Conservation (phyloP, 2,113 vertebrate species). For the Ceyx margarethae region DNA sequence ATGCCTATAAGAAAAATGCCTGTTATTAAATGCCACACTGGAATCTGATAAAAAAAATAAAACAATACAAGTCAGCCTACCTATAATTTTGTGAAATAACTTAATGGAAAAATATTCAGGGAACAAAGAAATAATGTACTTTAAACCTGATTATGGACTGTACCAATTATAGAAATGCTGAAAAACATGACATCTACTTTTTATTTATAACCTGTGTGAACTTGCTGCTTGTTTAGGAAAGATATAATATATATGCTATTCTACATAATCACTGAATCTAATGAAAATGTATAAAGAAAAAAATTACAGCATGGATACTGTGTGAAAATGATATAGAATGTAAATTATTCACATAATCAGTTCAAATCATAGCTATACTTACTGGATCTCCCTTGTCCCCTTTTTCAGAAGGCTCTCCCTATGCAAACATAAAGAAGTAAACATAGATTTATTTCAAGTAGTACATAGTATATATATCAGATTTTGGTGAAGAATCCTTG, state of each 20-base stretch:
- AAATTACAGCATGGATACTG: neutral
- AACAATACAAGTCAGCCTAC: neutral
- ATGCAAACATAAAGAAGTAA: conserved; percentile 1
- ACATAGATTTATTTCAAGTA: neutral
- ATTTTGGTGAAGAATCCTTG: neutral
- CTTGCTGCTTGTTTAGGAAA: neutral
- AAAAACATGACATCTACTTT: neutral
- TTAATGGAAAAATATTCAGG: neutral
- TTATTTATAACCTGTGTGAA: neutral
- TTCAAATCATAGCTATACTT: conserved; percentile 36
- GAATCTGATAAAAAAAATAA: neutral
- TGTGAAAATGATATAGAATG: neutral
- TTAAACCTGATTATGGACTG: neutral
- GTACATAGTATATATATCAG: neutral
- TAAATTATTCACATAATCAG: neutral
- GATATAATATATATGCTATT: neutral
- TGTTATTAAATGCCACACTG: neutral
- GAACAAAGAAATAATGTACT: rapidly evolving
- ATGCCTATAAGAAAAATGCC: neutral
- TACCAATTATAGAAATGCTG: neutral
- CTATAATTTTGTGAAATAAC: neutral
- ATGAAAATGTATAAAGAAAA: neutral
- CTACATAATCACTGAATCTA: neutral
- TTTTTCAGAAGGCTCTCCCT: conserved; percentile 75
- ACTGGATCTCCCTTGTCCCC: conserved; percentile 89